Evolutionary conservation across 2,113 vertebrate genomes (phyloP).

Genomic region (Apteryx mantelli): DNA sequence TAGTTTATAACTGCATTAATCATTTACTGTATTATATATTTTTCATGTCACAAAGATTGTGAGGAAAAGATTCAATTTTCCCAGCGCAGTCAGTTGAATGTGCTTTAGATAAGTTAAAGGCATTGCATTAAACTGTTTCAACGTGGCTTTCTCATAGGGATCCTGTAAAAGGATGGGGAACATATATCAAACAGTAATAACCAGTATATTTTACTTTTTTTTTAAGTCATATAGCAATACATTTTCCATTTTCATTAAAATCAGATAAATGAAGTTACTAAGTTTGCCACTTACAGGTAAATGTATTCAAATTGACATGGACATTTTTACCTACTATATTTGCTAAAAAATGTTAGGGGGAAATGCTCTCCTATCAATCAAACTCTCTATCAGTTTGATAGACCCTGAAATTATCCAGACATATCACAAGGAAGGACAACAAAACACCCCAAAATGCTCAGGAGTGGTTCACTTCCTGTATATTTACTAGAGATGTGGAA

Average conservation of each 20-base stretch:
- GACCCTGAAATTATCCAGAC: constrained; percentile 15
- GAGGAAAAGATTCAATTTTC: constrained; percentile 88
- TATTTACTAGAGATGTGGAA: not conserved
- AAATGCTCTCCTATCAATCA: constrained; percentile 43
- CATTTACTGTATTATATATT: constrained; percentile 93
- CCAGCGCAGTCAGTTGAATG: constrained; percentile 79
- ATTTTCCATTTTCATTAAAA: constrained; percentile 69
- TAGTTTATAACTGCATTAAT: constrained; percentile 97
- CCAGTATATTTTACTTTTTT: constrained; percentile 51
- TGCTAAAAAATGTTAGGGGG: constrained; percentile 21
- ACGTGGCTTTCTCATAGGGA: constrained; percentile 69
- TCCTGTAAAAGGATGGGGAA: constrained; percentile 71
- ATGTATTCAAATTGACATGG: constrained; percentile 26
- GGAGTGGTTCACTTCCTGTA: not conserved
- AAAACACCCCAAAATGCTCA: not conserved
- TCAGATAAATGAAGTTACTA: constrained; percentile 77
- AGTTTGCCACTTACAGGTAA: constrained; percentile 56
- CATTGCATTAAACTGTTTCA: constrained; percentile 78
- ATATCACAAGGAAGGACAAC: not conserved
- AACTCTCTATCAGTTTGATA: constrained; percentile 26
- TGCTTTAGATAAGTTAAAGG: constrained; percentile 84
- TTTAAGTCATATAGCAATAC: constrained; percentile 41
- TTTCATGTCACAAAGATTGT: constrained; percentile 92
- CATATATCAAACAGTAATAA: constrained; percentile 76
- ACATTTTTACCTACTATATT: not conserved